Base-by-base conservation (phyloP, 2,888 invertebrate genomes). In the Platypus cylindrus region DNA sequence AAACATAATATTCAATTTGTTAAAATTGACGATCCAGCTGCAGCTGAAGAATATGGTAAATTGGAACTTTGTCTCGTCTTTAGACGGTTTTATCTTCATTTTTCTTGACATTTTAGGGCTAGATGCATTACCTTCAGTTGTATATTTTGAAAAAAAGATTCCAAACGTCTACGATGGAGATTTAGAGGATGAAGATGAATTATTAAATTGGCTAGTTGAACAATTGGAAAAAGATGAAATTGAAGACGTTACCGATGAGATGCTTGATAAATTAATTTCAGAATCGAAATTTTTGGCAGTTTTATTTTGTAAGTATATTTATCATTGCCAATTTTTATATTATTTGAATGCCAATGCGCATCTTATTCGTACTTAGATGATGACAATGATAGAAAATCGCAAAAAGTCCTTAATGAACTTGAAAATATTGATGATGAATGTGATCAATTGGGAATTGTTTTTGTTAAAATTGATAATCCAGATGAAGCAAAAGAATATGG, bases 371-470 rank as follows among this genome's bases (percentile, higher is more conserved):
- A 45, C 49, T 30, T 29, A 89, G 87, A 87, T 67, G 86, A 89
- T 55, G 83, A 86, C 60, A 86, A 89, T 58, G 87, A 87, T 56
- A 76, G 78, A 49, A 86, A 81, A 63, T 86, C 85, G 25, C 82
- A 85, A 58, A 78, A 75, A 56, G 82, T 84, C 41, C 67, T 90
- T 41, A 80, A 78, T 60, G 89, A 90, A 66, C 63, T 91, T 50
- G 90, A 91, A 65, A 90, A 89, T 59, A 91, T 91, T 55, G 90
- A 90, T 60, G 89, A 89, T 60, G 89, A 90, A 65, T 87, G 87
- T 63, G 87, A 90, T 60, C 70, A 78, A 51, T 69, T 87, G 49
- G 87, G 86, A 44, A 79, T 91, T 56, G 82, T 82, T 44, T 91
- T 91, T 64, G 90, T 90, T 11, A 90, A 90, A 64, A 87, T 90